Evolutionary conservation across 1,140 invertebrate species (phyloP).

Genomic region (Leptonema lineaticorne): DNA sequence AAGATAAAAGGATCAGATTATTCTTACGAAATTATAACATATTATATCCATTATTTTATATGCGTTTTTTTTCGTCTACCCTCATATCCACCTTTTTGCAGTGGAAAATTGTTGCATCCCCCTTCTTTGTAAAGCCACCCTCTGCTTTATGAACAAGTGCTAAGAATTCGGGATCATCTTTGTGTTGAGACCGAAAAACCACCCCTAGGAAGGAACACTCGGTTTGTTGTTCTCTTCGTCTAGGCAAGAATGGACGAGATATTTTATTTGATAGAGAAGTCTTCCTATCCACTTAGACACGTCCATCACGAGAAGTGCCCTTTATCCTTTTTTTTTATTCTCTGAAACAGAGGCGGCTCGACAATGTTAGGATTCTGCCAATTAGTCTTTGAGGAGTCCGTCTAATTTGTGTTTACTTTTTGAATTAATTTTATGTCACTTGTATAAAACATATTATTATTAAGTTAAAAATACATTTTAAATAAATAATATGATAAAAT

Average conservation of each 20-base stretch:
- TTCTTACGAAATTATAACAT: neutral
- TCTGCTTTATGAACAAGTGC: constrained; percentile 28
- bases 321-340: neutral
- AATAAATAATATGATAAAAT: too few species aligned
- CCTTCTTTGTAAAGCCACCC: neutral
- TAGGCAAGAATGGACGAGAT: constrained; percentile 34
- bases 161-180: constrained; percentile 30
- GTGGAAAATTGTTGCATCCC: constrained; percentile 18
- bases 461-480: too few species aligned
- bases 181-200: neutral
- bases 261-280: constrained; percentile 42
- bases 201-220: too few species aligned
- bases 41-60: constrained; percentile 5
- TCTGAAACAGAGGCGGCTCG: constrained; percentile 14
- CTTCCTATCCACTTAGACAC: constrained; percentile 40
- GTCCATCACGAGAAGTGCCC: constrained; percentile 32
- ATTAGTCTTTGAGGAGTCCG: too few species aligned
- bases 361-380: neutral
- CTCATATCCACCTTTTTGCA: too few species aligned
- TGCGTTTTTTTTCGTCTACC: constrained; percentile 26
- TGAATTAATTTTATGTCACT: too few species aligned
- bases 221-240: constrained; percentile 26
- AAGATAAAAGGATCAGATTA: neutral
- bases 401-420: too few species aligned
- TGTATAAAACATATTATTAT: too few species aligned